Percentiles rank a stretch among this genome's conserved stretches.
Conservation (phyloP, 1,140 invertebrate genomes). For the Drosophila tropicalis region DNA sequence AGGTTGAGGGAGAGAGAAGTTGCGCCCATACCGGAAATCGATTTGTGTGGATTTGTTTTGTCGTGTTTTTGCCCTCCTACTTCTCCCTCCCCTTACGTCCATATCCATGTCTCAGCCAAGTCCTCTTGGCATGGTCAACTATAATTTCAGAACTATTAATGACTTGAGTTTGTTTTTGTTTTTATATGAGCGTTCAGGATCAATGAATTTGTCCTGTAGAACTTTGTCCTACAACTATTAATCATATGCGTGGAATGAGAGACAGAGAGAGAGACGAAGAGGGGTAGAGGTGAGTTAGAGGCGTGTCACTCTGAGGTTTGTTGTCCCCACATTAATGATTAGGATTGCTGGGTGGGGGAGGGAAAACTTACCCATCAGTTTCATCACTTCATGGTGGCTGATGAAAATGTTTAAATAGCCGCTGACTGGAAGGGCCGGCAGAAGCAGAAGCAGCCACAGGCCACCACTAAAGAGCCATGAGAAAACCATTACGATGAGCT, state of each 20-base stretch:
- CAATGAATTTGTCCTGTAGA: slow-evolving; percentile 70
- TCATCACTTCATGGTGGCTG: slow-evolving; percentile 90
- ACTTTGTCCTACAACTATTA: slow-evolving; percentile 67
- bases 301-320: slow-evolving; percentile 36
- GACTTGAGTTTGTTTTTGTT: slow-evolving; percentile 63
- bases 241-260: slow-evolving; percentile 44
- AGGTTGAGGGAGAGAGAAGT: slow-evolving; percentile 40
- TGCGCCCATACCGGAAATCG: slow-evolving; percentile 61
- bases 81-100: too few species aligned
- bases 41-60: slow-evolving; percentile 79
- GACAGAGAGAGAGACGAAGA: not conserved
- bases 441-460: slow-evolving; percentile 43
- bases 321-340: slow-evolving; percentile 41
- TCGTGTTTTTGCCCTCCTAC: slow-evolving; percentile 14
- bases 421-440: slow-evolving; percentile 52
- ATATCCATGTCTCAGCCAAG: too few species aligned
- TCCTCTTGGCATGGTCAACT: slow-evolving; percentile 57
- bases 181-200: slow-evolving; percentile 64
- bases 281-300: not conserved
- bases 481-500: slow-evolving; percentile 13
- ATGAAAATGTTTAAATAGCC: slow-evolving; percentile 91
- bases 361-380: slow-evolving; percentile 87
- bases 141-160: slow-evolving; percentile 78
- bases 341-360: not conserved
- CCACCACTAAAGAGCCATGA: slow-evolving; percentile 15